These are phyloP conservation scores for Dendrocopos noguchii DNA, from an alignment of 2,113 vertebrate genomes.

Conservation along the genomic window DNA sequence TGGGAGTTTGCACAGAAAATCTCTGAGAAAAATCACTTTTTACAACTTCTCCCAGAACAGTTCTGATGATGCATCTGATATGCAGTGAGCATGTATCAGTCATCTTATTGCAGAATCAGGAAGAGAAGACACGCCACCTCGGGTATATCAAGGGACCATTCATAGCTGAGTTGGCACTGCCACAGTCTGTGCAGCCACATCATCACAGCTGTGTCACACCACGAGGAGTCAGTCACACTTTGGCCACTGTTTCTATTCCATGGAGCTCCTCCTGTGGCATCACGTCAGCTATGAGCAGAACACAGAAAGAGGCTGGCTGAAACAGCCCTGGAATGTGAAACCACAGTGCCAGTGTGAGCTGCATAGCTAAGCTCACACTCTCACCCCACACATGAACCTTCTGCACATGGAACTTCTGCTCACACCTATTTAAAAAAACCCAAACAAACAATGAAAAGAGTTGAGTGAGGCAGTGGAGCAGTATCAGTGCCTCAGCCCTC, in stretches of 20 bases:
- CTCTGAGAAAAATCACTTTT: neutral
- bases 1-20: neutral
- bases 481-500: neutral
- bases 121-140: neutral
- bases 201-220: neutral
- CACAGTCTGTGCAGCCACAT: neutral
- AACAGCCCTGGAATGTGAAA: neutral
- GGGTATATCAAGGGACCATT: neutral
- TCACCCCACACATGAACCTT: neutral
- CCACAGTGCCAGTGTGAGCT: neutral
- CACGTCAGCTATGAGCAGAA: neutral
- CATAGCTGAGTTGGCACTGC: neutral
- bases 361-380: neutral
- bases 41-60: neutral
- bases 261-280: neutral
- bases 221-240: neutral
- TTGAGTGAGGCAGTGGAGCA: neutral
- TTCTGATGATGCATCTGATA: neutral
- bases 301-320: neutral
- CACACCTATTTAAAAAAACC: neutral
- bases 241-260: neutral
- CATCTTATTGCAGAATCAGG: neutral
- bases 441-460: neutral
- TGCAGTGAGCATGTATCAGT: neutral
- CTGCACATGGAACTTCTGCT: neutral